These are phyloP conservation scores for Eristalis tenax DNA, from an alignment of 2,888 invertebrate species.

Conservation along the genomic window DNA sequence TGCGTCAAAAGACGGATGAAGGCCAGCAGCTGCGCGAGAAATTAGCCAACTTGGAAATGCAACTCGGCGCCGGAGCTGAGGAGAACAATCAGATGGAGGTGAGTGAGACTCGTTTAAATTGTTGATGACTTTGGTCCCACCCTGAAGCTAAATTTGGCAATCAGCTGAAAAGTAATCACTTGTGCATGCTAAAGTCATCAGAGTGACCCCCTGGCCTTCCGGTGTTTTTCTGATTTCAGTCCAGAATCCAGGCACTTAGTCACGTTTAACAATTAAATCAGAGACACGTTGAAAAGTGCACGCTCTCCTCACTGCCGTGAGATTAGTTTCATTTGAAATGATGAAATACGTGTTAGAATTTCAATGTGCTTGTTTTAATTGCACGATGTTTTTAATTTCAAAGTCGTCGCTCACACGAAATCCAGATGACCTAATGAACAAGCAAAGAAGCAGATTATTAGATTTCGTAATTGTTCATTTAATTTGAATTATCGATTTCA, in stretches of 20 bases:
- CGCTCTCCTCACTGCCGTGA: background rate
- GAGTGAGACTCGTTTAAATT: conserved; percentile 62
- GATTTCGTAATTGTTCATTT: conserved; percentile 3
- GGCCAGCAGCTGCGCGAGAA: conserved; percentile 88
- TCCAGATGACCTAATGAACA: conserved; percentile 17
- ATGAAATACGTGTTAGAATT: conserved; percentile 27
- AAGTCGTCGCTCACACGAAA: background rate
- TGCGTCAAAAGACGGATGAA: conserved; percentile 89
- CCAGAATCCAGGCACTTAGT: conserved; percentile 20
- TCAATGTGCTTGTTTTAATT: background rate
- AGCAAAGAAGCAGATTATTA: conserved; percentile 3
- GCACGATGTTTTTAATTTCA: background rate
- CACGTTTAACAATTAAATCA: conserved; percentile 6
- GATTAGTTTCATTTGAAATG: conserved; percentile 18
- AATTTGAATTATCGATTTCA: conserved; percentile 3
- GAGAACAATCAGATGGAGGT: conserved; percentile 90
- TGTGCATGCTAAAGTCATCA: background rate
- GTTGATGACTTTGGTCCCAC: conserved; percentile 14
- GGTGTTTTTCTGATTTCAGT: conserved; percentile 17
- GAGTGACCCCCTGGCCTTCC: conserved; percentile 20
- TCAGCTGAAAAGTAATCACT: conserved; percentile 19
- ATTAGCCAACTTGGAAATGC: conserved; percentile 87
- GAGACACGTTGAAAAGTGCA: background rate
- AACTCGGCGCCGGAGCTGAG: conserved; percentile 86
- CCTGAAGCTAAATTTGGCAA: conserved; percentile 7